Evolutionary conservation across 2,113 vertebrate genomes (phyloP), one percentile per base, ranked within the genome.

Genomic region (Urocolius indicus): DNA sequence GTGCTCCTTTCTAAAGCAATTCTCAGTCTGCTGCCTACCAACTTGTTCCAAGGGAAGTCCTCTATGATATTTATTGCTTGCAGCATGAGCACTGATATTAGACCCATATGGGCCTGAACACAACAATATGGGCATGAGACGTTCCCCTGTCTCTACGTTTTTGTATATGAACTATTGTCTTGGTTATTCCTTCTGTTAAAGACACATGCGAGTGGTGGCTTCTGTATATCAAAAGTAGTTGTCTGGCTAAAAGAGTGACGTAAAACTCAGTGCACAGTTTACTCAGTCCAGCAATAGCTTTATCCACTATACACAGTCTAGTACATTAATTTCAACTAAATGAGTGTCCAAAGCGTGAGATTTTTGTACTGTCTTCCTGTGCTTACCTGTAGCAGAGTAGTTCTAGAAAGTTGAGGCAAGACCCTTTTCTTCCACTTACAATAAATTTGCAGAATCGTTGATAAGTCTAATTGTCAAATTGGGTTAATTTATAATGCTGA

Each of bases 171-270:
- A 22, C 36, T 22, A 22, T 45, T 59, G 23, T 23, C 23, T 73
- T 67, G 8, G 52, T 61, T 62, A 55, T 54, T 30, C 38, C 62
- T 14, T 26, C 12, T 43, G 14, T 34, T 79, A 48, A 38, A 75
- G 48, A 22, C 16, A 32, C 4, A 0, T 61, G 16, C 3, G 23
- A 65, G 0, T 0, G 3, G 13, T 43, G n/a, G 3, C 8, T 75
- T 67, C 43, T 62, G 12, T 36, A 13, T 32, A 18, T 14, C 27
- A 46, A 2, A 86, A 69, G 57, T 29, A 32, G 4, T 4, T 87
- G 36, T 11, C 16, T 71, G 27, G 18, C 21, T 74, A 38, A 51
- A 74, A 46, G 24, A 76, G 13, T 22, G 46, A 89, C 32, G 29
- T 21, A 24, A 78, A 82, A 9, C 6, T 61, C 76, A 68, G 13